Evolutionary conservation across 2,888 invertebrate genomes (phyloP), one percentile per base, ranked within the genome.

Genomic region (Sesia apiformis): DNA sequence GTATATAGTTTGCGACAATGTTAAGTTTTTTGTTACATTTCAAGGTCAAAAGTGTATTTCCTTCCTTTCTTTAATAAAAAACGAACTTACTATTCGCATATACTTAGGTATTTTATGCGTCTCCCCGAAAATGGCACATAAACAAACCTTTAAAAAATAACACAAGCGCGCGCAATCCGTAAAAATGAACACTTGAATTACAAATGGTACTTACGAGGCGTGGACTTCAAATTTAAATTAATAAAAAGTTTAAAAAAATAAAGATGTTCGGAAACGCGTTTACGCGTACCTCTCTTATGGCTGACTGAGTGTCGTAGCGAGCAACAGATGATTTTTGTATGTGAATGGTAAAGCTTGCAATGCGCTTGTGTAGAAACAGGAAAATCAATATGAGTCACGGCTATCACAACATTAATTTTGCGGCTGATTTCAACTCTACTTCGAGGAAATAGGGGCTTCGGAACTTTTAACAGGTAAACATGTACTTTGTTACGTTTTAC

Each of bases 281-380:
- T 38, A 40, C 76, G 64, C 75, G 72, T 58, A 66, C 62, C 65
- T 63, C 55, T 60, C 67, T 65, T 66, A 74, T 82, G 85, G 87
- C 86, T 86, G 87, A 87, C 87, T 87, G 86, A 74, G 54, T 61
- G 59, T 55, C 52, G 58, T 54, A 55, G 57, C 63, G 69, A 69
- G 70, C 84, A 84, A 84, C 87, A 84, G 84, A 84, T 87, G 84
- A 76, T 74, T 81, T 84, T 81, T 83, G 81, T 84, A 80, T 64
- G 69, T 59, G 63, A 62, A 54, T 61, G 53, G 59, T 57, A 59
- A 55, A 56, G 60, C 59, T 64, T 58, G 60, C 57, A 69, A 51
- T 72, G 81, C 83, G 83, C 83, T 70, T 81, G 81, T 76, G 81
- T 78, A 72, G 64, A 72, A 69, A 67, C 62, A 64, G 71, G 65